These are phyloP conservation scores for Zele albiditarsus DNA, from an alignment of 2,888 invertebrate genomes.

Conservation along the genomic window DNA sequence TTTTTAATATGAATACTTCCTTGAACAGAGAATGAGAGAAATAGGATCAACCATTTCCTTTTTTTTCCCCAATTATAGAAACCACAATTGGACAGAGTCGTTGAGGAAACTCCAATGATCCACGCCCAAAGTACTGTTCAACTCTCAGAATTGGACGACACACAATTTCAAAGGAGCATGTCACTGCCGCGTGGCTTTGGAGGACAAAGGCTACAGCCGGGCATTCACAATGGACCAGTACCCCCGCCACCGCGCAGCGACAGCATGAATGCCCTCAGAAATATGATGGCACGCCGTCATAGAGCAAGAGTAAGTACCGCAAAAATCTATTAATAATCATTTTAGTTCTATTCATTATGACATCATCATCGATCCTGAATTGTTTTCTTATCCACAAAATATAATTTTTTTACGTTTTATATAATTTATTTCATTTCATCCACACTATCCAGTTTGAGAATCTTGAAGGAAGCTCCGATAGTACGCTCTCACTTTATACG, in stretches of 20 bases:
- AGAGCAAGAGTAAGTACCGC: slow-evolving; percentile 64
- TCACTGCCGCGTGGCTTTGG: slow-evolving; percentile 72
- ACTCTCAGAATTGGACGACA: slow-evolving; percentile 63
- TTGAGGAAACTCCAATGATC: slow-evolving; percentile 61
- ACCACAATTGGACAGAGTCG: slow-evolving; percentile 62
- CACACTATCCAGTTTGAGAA: slow-evolving; percentile 60
- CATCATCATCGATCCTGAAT: slow-evolving; percentile 24
- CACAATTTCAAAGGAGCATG: slow-evolving; percentile 71
- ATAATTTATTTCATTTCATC: slow-evolving; percentile 50
- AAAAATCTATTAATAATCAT: slow-evolving; percentile 11
- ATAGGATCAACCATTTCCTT: background rate
- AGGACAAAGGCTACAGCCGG: slow-evolving; percentile 62
- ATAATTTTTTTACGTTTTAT: slow-evolving; percentile 40
- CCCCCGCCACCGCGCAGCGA: slow-evolving; percentile 72
- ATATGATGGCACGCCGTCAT: slow-evolving; percentile 69
- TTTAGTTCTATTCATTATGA: background rate
- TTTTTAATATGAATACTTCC: too few relatives aligned
- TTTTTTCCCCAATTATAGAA: slow-evolving; percentile 52
- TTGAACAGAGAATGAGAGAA: too few relatives aligned
- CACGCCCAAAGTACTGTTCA: slow-evolving; percentile 66
- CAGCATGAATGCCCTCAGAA: slow-evolving; percentile 70
- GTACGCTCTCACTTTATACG: slow-evolving; percentile 65
- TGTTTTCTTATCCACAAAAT: background rate
- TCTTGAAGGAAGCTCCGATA: slow-evolving; percentile 66
- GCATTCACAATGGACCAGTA: slow-evolving; percentile 61